phyloP scores from a whole-genome alignment of 2,888 invertebrate species.

The Orgyia antiqua region DNA sequence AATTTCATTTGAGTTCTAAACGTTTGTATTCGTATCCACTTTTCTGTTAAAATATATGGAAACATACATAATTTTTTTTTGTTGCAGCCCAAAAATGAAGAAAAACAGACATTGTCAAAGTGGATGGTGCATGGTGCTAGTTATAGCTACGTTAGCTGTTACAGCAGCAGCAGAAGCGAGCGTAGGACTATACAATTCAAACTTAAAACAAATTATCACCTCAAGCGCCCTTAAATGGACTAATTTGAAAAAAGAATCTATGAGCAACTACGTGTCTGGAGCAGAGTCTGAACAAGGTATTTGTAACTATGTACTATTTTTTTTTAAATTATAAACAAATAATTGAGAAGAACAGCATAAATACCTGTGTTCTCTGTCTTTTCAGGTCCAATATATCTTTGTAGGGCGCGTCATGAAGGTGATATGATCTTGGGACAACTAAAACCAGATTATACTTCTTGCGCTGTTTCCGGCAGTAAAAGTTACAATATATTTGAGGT shows the following conservation, averaged over 20 bases:
- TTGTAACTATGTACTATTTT: neutral
- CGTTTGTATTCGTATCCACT: too few relatives aligned
- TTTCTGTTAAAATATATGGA: neutral
- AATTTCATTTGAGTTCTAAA: too few relatives aligned
- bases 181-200: slow-evolving; percentile 61
- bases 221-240: slow-evolving; percentile 90
- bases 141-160: slow-evolving; percentile 52
- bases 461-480: slow-evolving; percentile 81
- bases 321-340: neutral
- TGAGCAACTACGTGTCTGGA: slow-evolving; percentile 82
- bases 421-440: slow-evolving; percentile 86
- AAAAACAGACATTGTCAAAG: slow-evolving; percentile 54
- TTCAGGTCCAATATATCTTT: slow-evolving; percentile 81
- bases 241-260: slow-evolving; percentile 59
- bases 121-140: slow-evolving; percentile 61
- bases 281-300: slow-evolving; percentile 59
- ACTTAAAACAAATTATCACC: slow-evolving; percentile 83
- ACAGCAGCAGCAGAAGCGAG: slow-evolving; percentile 48
- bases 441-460: slow-evolving; percentile 76
- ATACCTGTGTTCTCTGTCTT: slow-evolving; percentile 5
- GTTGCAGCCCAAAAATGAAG: slow-evolving; percentile 49
- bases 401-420: slow-evolving; percentile 84
- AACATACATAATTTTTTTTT: slow-evolving; percentile 13
- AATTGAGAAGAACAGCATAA: neutral
- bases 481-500: slow-evolving; percentile 82